A percentile compares a stretch with the other conserved stretches of the same genome.
Conservation (phyloP, 2,797 vertebrate genomes). For the Glossophaga mutica region DNA sequence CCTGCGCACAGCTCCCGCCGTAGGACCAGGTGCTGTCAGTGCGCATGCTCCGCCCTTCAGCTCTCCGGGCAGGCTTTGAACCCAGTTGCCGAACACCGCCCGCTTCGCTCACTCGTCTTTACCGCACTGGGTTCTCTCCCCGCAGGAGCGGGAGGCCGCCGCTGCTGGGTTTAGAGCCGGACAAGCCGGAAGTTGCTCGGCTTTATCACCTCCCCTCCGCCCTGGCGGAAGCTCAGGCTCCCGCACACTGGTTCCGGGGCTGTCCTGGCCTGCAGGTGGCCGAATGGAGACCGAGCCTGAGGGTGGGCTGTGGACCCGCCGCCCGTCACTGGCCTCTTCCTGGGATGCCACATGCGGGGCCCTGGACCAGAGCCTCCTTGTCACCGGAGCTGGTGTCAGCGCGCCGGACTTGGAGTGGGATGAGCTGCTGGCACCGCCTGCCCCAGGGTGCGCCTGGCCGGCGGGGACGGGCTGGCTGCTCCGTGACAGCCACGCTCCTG, state of each 20-base stretch:
- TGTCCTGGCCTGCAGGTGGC: neutral
- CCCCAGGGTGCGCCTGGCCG: conserved; percentile 17
- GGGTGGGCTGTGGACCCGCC: neutral
- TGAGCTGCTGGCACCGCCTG: conserved; percentile 43
- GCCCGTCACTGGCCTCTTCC: conserved; percentile 28
- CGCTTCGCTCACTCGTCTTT: neutral
- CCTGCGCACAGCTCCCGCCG: fast-evolving
- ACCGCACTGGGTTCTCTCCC: fast-evolving
- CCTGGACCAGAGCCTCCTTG: conserved; percentile 13
- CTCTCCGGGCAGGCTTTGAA: fast-evolving
- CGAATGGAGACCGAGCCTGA: neutral
- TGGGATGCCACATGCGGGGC: conserved; percentile 29
- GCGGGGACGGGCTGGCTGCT: neutral
- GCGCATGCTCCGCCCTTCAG: neutral
- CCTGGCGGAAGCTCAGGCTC: neutral
- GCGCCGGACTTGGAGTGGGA: neutral
- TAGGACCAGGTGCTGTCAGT: fast-evolving
- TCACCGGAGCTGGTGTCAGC: neutral
- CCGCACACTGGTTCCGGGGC: conserved; percentile 18
- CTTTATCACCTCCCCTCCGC: neutral
- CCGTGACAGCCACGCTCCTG: neutral
- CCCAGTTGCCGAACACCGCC: fast-evolving
- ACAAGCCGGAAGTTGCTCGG: neutral
- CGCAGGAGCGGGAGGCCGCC: fast-evolving
- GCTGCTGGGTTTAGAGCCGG: fast-evolving